A percentile compares a stretch with the other conserved stretches of the same genome.
Conservation (phyloP, 2,797 vertebrate genomes). For the Pelochelys cantorii region DNA sequence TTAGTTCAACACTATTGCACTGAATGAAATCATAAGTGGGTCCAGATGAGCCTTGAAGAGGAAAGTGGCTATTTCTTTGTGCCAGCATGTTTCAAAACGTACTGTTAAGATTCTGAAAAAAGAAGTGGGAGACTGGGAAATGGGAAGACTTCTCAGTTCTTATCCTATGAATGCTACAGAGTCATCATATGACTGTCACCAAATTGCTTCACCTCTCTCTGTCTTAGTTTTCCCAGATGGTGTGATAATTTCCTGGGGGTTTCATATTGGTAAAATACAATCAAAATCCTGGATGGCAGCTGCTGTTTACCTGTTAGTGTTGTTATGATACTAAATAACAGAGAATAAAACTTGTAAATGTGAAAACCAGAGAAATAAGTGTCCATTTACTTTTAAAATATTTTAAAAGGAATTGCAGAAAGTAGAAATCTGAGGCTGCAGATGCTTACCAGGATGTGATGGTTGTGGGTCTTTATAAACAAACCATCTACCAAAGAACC, state of each 20-base stretch:
- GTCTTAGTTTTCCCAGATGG: not conserved
- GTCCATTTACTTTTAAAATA: not conserved
- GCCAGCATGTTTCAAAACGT: constrained; percentile 13
- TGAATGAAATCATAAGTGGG: constrained; percentile 50
- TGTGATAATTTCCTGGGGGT: not conserved
- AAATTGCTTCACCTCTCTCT: not conserved
- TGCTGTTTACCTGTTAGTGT: not conserved
- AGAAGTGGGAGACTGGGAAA: not conserved
- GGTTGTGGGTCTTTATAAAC: not conserved
- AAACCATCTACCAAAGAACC: not conserved
- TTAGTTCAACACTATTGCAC: constrained; percentile 32
- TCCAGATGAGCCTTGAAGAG: constrained; percentile 50
- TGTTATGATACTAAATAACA: not conserved
- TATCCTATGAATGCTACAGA: not conserved
- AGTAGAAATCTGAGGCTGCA: not conserved
- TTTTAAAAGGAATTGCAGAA: not conserved
- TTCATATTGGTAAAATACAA: not conserved
- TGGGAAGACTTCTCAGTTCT: not conserved
- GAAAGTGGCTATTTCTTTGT: constrained; percentile 44
- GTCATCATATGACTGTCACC: not conserved
- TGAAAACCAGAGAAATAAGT: not conserved
- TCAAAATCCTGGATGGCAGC: not conserved
- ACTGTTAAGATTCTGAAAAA: constrained; percentile 35
- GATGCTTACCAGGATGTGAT: not conserved
- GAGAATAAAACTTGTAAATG: not conserved